phyloP scores from a whole-genome alignment of 1,140 invertebrate species.

The Drosophila tristis region DNA sequence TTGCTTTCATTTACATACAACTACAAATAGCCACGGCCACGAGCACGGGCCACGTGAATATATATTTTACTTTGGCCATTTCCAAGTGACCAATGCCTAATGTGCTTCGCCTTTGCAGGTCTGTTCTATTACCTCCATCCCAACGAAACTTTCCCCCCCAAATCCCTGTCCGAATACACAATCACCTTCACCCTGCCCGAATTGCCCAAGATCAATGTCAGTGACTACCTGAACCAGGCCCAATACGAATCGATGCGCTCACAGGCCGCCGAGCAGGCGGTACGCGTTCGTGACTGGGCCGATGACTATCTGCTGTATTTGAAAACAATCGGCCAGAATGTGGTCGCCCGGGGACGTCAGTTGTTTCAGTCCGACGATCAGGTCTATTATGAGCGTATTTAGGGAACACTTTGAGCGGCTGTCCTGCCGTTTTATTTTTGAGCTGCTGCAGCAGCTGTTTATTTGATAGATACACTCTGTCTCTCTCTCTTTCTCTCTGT shows the following conservation, averaged over 20 bases:
- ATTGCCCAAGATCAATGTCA: conserved; percentile 64
- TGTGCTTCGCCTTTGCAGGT: conserved; percentile 67
- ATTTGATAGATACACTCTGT: conserved; percentile 6
- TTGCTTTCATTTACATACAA: too few species aligned
- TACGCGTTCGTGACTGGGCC: conserved; percentile 74
- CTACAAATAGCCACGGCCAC: not conserved
- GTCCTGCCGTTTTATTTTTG: conserved; percentile 55
- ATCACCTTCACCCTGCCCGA: conserved; percentile 64
- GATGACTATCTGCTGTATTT: conserved; percentile 80
- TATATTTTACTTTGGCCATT: conserved; percentile 49
- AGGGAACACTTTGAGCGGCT: conserved; percentile 48
- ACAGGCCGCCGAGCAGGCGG: conserved; percentile 65
- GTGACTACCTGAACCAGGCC: conserved; percentile 67
- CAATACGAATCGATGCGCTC: conserved; percentile 64
- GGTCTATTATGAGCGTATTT: conserved; percentile 77
- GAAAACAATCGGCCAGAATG: conserved; percentile 74
- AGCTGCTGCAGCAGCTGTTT: conserved; percentile 71
- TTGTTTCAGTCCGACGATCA: conserved; percentile 66
- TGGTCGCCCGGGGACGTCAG: conserved; percentile 65
- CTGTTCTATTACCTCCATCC: conserved; percentile 82
- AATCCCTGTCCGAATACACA: conserved; percentile 63
- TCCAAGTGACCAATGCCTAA: conserved; percentile 27
- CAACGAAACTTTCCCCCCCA: conserved; percentile 80
- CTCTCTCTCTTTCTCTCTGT: not conserved
- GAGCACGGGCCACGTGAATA: conserved; percentile 7